phyloP scores from a whole-genome alignment of 2,888 invertebrate genomes.

The Laothoe populi region DNA sequence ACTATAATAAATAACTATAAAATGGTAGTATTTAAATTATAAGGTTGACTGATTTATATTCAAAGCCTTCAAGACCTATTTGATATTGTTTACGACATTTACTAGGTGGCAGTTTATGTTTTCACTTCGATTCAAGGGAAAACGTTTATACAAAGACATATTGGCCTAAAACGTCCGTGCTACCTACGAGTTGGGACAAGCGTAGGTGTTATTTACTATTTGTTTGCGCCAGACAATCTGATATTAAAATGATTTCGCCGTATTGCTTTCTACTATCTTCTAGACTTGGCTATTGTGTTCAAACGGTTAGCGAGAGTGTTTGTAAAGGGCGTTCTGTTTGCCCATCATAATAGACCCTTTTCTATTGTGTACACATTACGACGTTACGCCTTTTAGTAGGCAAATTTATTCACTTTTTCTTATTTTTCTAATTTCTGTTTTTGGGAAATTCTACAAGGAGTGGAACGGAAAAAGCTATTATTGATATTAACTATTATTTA shows the following conservation, averaged over 20 bases:
- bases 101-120: background rate
- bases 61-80: too few relatives aligned
- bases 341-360: conserved; percentile 65
- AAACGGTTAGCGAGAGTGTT: conserved; percentile 56
- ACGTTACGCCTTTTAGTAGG: conserved; percentile 2
- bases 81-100: too few relatives aligned
- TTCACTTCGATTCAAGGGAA: background rate
- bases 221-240: background rate
- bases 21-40: too few relatives aligned
- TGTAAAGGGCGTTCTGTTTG: conserved; percentile 55
- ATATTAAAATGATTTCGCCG: background rate
- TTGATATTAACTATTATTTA: too few relatives aligned
- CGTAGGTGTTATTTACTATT: conserved; percentile 9
- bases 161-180: conserved; percentile 27
- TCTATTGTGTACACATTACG: conserved; percentile 31
- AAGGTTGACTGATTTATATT: too few relatives aligned
- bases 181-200: background rate
- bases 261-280: background rate
- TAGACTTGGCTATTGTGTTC: conserved; percentile 41
- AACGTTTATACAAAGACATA: conserved; percentile 26
- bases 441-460: background rate
- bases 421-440: conserved; percentile 1
- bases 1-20: too few relatives aligned
- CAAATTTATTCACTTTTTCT: background rate
- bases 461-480: background rate